A percentile compares a stretch with the other conserved stretches of the same genome.
Conservation (phyloP, 2,888 invertebrate genomes). For the Melipona bicolor region DNA sequence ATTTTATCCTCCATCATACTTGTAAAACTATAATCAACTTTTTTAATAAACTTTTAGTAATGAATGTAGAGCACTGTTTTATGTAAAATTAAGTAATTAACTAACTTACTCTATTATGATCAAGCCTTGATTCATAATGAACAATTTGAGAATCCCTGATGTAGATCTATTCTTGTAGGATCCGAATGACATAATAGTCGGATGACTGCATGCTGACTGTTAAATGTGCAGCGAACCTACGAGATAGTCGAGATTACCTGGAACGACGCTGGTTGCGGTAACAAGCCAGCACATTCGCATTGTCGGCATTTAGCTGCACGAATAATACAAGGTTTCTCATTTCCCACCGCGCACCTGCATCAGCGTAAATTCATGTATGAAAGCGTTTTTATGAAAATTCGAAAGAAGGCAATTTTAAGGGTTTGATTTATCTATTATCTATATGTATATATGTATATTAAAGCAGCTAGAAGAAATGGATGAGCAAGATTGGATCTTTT, state of each 20-base stretch:
- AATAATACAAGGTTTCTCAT: conserved; percentile 41
- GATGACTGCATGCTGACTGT: conserved; percentile 52
- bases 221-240: conserved; percentile 53
- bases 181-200: conserved; percentile 58
- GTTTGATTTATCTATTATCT: neutral
- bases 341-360: conserved; percentile 3
- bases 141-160: conserved; percentile 34
- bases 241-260: conserved; percentile 54
- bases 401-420: conserved; percentile 27
- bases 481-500: conserved; percentile 47
- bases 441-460: neutral
- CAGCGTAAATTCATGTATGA: conserved; percentile 12
- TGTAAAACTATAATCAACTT: neutral
- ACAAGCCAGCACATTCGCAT: conserved; percentile 40
- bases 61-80: neutral
- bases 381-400: conserved; percentile 6
- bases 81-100: neutral
- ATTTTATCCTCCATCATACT: neutral
- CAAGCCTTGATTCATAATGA: neutral
- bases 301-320: conserved; percentile 42
- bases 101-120: neutral
- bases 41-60: neutral
- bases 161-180: conserved; percentile 52
- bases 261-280: conserved; percentile 55
- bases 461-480: conserved; percentile 51